A percentile compares a stretch with the other conserved stretches of the same genome.
phyloP scores from a whole-genome alignment of 2,888 invertebrate genomes.

The Cataglyphis livida region DNA sequence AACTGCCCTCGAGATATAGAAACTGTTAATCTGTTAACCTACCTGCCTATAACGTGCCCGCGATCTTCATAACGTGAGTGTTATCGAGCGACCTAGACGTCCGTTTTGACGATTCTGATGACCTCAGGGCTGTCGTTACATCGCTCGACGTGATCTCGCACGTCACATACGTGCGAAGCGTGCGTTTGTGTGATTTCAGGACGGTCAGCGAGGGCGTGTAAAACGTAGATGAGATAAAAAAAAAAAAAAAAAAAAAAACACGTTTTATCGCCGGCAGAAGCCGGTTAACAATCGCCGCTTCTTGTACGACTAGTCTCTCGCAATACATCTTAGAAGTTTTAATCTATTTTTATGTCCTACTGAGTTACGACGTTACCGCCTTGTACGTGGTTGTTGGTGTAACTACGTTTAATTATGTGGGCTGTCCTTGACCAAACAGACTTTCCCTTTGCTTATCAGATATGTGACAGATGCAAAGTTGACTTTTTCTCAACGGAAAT shows the following conservation, averaged over 20 bases:
- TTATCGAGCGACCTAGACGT: conserved; percentile 66
- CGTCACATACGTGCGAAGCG: no score
- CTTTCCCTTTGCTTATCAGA: conserved; percentile 38
- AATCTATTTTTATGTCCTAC: conserved; percentile 16
- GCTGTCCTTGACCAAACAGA: conserved; percentile 36
- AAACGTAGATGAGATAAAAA: conserved; percentile 19
- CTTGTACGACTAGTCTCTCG: not conserved
- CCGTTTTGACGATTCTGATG: conserved; percentile 49
- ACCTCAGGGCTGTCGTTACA: conserved; percentile 53
- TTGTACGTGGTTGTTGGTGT: not conserved
- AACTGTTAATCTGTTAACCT: conserved; percentile 75
- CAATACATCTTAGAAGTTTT: not conserved
- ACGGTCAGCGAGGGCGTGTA: not conserved
- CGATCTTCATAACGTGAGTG: conserved; percentile 47
- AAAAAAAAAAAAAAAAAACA: not conserved
- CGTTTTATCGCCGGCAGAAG: conserved; percentile 23
- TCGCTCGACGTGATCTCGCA: conserved; percentile 29
- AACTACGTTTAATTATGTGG: conserved; percentile 23
- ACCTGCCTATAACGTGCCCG: conserved; percentile 64
- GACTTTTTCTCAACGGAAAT: not conserved
- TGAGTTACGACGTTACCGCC: not conserved
- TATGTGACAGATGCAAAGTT: not conserved
- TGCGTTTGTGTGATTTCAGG: conserved; percentile 41
- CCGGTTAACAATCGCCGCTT: not conserved
- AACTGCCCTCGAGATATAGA: conserved; percentile 77